Evolutionary conservation across 2,113 vertebrate genomes (phyloP), one percentile per base, ranked within the genome.

Genomic region (Cisticola juncidis): DNA sequence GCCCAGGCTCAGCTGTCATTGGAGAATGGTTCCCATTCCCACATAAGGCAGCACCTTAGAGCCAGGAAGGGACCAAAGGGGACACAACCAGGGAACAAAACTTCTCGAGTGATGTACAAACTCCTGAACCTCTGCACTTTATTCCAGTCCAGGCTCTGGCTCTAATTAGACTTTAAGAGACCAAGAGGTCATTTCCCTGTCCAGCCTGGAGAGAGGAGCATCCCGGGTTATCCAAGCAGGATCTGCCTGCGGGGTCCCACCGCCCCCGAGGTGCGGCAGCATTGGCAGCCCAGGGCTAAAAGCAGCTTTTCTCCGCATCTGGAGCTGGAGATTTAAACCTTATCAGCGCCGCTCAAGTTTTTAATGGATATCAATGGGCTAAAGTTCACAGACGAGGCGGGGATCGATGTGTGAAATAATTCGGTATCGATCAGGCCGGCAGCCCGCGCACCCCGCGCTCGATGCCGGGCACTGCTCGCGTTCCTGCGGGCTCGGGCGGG

Each of bases 381-480:
- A 45, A 93, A 92, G 83, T 89, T 91, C 90, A 68, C 74, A 60
- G 77, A 38, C 65, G 91, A 62, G 91, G 81, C 54, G 47, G 90
- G 61, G 35, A 97, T 93, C 85, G 78, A 97, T 89, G 9, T 57
- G 45, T 40, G 84, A 70, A 62, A 90, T 95, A 95, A 95, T 78
- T 53, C 38, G 65, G 60, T 94, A 96, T 97, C 57, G 96, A 97
- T 44, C 87, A 53, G 4, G 53, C 58, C 1, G 20, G 73, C 64
- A 78, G 92, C 78, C n/a, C 5, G 84, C 83, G 86, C 82, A 42
- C 78, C 93, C 93, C 48, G 72, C 44, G 11, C 54, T 95, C 80
- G 7, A 80, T 91, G 28, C 3, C 3, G 53, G 82, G 36, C 76
- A 48, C 66, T 29, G 94, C 95, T 86, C 92, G 11, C 91, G 40